A percentile compares a stretch with the other conserved stretches of the same genome.
Conservation (phyloP, 1,140 invertebrate genomes). For the Rhopalosiphum maidis region DNA sequence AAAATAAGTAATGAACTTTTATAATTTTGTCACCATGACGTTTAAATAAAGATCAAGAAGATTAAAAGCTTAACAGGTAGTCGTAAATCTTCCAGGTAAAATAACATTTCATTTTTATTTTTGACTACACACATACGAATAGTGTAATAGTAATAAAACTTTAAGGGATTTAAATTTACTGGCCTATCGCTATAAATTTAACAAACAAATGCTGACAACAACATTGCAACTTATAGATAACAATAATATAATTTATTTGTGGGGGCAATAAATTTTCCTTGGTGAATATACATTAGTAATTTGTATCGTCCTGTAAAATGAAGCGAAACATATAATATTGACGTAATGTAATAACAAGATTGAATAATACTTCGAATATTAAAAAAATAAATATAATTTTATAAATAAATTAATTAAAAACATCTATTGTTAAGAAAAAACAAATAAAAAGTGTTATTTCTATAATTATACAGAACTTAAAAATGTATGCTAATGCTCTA, state of each 20-base stretch:
- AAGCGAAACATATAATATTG: neutral
- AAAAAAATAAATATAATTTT: neutral
- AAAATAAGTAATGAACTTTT: neutral
- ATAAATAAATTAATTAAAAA: conserved; percentile 10
- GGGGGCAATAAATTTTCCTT: neutral
- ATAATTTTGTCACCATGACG: neutral
- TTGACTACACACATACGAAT: neutral
- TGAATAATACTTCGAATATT: neutral
- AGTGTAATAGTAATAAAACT: neutral
- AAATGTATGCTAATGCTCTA: neutral
- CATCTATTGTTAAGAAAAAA: neutral
- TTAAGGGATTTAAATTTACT: neutral
- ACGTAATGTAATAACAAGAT: neutral
- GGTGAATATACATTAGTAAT: neutral
- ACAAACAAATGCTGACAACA: conserved; percentile 6
- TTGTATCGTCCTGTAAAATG: neutral
- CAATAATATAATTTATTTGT: neutral
- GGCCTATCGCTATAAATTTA: neutral
- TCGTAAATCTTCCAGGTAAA: neutral
- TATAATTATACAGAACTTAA: neutral
- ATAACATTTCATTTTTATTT: neutral
- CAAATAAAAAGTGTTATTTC: neutral
- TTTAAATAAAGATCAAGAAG: conserved; percentile 11
- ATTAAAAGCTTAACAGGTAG: neutral
- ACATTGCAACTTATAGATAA: neutral